Evolutionary conservation across 30 jellyfish, hydroid and myxozoan species (phyloP).

Genomic region (Phacellophora camtschatica): DNA sequence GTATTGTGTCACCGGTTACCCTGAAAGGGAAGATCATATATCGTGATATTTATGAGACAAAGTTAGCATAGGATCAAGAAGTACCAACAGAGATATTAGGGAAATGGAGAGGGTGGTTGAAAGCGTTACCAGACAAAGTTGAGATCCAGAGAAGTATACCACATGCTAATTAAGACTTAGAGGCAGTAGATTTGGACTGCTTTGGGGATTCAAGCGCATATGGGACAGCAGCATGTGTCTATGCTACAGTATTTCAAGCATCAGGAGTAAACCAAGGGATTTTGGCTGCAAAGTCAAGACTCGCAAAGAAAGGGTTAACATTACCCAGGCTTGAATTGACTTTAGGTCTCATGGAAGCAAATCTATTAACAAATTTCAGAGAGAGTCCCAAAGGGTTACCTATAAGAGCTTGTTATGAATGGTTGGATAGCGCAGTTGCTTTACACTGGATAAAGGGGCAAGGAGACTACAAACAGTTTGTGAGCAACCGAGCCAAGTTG

Average conservation of each 20-base stretch:
- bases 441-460: conserved; percentile 54
- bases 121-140: conserved; percentile 6
- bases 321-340: conserved; percentile 44
- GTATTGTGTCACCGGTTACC: conserved; percentile 34
- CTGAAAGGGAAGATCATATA: conserved; percentile 11
- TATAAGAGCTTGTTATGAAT: neutral
- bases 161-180: neutral
- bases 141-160: conserved; percentile 13
- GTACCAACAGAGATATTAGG: neutral
- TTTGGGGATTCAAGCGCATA: conserved; percentile 46
- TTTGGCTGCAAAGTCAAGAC: conserved; percentile 34
- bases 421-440: conserved; percentile 53
- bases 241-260: neutral
- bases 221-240: conserved; percentile 26
- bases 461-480: conserved; percentile 24
- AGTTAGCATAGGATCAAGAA: conserved; percentile 31
- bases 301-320: conserved; percentile 6
- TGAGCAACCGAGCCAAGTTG: conserved; percentile 13
- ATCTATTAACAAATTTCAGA: neutral
- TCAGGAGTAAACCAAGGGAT: neutral
- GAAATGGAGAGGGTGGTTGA: conserved; percentile 6
- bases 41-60: conserved; percentile 37
- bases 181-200: neutral
- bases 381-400: neutral
- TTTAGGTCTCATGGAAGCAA: conserved; percentile 34